Conservation (phyloP, 2,113 vertebrate genomes). For the Hydropotes inermis region DNA sequence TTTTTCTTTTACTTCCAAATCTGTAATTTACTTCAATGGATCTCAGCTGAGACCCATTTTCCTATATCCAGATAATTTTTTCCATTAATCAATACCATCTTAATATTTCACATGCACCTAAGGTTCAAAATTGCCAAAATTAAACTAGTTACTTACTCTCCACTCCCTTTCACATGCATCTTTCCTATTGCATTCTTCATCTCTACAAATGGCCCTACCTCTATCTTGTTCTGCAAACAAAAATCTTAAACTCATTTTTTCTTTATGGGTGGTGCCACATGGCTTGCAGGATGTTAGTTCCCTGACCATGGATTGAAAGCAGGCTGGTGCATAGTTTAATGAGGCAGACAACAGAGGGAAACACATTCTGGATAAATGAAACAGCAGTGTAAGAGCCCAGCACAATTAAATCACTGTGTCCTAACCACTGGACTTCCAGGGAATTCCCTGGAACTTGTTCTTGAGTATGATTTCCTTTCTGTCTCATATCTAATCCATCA, state of each 20-base stretch:
- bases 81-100: neutral
- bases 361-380: no score
- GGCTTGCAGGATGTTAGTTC: neutral
- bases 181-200: neutral
- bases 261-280: rapidly evolving
- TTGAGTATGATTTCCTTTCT: neutral
- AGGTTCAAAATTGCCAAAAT: neutral
- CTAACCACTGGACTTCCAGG: neutral
- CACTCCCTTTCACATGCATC: neutral
- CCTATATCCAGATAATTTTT: neutral
- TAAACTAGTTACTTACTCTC: neutral
- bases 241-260: neutral
- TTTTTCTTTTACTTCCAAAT: neutral
- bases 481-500: neutral
- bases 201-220: neutral
- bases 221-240: neutral
- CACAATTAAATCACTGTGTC: neutral
- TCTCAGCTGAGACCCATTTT: neutral
- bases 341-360: no score
- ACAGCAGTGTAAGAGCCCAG: no score
- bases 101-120: neutral
- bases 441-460: neutral
- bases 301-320: neutral
- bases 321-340: no score
- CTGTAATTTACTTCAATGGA: neutral